phyloP scores from a whole-genome alignment of 2,113 vertebrate species.

The Cynopterus brachyotis region DNA sequence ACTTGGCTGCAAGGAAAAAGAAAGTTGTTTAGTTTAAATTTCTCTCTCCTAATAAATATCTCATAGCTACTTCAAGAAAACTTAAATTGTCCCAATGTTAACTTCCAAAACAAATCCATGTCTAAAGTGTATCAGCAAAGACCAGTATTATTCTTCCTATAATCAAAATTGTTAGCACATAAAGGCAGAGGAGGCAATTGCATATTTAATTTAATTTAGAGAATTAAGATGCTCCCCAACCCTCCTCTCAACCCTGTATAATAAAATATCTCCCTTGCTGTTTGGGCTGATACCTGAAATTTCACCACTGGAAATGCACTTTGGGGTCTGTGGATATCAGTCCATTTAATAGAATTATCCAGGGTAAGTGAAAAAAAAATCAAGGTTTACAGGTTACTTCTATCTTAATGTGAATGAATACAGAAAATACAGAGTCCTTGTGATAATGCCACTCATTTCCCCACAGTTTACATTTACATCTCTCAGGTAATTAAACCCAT shows the following conservation, averaged over 20 bases:
- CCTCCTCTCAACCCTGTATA: not conserved
- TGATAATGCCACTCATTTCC: not conserved
- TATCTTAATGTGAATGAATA: not conserved
- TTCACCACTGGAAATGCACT: not conserved
- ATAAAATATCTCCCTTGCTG: not conserved
- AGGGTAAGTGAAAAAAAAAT: not conserved
- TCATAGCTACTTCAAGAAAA: constrained; percentile 35
- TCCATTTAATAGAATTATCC: not conserved
- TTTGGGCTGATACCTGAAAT: not conserved
- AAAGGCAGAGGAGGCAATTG: not conserved
- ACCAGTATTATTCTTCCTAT: not conserved
- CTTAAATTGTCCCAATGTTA: not conserved
- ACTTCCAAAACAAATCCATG: not conserved
- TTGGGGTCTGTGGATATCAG: not conserved
- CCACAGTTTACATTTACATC: not conserved
- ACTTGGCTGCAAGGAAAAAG: constrained; percentile 53
- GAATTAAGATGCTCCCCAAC: not conserved
- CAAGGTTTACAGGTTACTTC: not conserved
- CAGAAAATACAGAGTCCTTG: not conserved
- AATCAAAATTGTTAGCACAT: not conserved
- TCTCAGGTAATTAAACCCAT: not conserved
- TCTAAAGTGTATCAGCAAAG: not conserved
- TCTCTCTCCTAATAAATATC: constrained; percentile 14
- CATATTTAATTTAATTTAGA: not conserved
- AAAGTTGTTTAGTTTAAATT: not conserved